phyloP scores from a whole-genome alignment of 2,888 invertebrate species.

The Tanypteryx hageni region DNA sequence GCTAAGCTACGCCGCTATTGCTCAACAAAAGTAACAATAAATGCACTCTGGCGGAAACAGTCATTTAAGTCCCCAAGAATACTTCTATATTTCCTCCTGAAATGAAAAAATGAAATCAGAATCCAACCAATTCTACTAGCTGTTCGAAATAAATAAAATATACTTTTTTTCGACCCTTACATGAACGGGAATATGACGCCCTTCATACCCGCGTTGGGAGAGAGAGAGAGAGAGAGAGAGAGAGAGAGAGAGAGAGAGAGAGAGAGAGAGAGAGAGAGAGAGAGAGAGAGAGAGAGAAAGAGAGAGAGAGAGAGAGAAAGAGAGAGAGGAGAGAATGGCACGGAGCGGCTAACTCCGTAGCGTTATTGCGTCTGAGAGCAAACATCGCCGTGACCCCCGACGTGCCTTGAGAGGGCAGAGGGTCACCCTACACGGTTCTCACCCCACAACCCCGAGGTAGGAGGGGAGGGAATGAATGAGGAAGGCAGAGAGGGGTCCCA shows the following conservation, averaged over 20 bases:
- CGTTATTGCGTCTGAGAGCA: slow-evolving; percentile 63
- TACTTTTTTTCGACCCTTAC: neutral
- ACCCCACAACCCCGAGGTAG: neutral
- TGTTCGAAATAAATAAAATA: neutral
- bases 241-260: neutral
- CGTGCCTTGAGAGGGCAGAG: slow-evolving; percentile 56
- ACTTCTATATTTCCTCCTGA: neutral
- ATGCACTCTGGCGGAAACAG: neutral
- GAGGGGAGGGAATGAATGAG: neutral
- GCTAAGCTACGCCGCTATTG: too few species aligned
- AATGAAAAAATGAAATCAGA: neutral
- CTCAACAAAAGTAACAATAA: neutral
- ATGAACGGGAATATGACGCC: neutral
- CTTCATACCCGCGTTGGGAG: neutral
- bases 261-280: neutral
- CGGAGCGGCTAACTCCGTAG: slow-evolving; percentile 15
- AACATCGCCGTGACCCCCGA: slow-evolving; percentile 60
- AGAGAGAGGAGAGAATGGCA: neutral
- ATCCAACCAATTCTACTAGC: neutral
- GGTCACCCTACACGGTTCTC: slow-evolving; percentile 48
- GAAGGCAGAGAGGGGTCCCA: neutral
- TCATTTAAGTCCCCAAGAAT: neutral
- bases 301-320: neutral
- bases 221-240: slow-evolving; percentile 23
- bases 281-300: neutral